Percentiles rank a stretch among this genome's conserved stretches.
Conservation (phyloP, 2,113 vertebrate species). For the Phaethon lepturus region DNA sequence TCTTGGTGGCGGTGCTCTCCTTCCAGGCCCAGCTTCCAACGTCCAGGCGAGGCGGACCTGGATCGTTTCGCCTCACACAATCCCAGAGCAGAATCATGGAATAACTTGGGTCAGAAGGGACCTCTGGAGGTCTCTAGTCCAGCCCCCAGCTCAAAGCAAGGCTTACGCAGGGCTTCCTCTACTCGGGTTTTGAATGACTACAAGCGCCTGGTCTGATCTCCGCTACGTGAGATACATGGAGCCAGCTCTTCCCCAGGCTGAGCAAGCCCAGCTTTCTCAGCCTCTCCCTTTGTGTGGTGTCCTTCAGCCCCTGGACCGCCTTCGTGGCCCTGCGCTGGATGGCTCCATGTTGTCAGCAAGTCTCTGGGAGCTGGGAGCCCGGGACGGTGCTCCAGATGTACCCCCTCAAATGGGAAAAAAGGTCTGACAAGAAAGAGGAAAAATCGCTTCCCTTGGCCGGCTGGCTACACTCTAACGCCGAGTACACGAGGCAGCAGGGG, state of each 20-base stretch:
- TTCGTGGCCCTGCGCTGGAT: fast-evolving
- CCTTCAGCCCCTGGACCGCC: neutral
- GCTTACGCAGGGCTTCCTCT: neutral
- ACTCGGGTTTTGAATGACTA: neutral
- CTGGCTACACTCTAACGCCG: neutral
- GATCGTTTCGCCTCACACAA: neutral
- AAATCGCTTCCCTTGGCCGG: neutral
- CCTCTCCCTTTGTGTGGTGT: neutral
- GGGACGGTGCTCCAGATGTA: neutral
- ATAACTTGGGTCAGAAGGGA: neutral
- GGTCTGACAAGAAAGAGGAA: neutral
- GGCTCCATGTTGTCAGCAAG: neutral
- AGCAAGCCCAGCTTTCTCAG: neutral
- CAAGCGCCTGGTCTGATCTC: neutral
- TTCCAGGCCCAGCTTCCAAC: neutral
- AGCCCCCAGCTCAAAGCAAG: neutral
- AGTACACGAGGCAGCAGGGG: neutral
- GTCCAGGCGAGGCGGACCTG: neutral
- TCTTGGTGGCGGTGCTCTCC: neutral
- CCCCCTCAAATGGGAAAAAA: neutral
- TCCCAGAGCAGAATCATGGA: neutral
- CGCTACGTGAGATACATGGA: neutral
- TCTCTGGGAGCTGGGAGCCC: neutral
- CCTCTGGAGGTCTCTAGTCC: neutral
- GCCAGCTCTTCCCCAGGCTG: neutral